These are phyloP conservation scores for Crossocerus cetratus DNA, from an alignment of 2,888 invertebrate species.

Conservation along the genomic window DNA sequence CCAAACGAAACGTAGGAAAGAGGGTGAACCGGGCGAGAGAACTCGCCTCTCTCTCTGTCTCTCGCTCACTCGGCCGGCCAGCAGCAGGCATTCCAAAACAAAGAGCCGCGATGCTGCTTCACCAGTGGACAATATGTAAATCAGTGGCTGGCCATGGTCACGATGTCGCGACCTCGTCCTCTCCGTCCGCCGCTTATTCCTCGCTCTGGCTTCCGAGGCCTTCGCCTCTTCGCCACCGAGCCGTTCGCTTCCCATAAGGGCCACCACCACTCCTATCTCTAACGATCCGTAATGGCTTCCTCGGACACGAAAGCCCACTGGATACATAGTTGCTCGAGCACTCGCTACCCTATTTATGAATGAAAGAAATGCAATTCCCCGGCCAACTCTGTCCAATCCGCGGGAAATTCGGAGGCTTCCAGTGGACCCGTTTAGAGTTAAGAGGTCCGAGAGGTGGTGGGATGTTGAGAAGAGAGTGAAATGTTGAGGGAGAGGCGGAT, in stretches of 20 bases:
- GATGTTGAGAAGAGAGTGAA: no score
- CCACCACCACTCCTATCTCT: constrained; percentile 65
- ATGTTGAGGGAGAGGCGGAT: constrained; percentile 42
- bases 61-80: constrained; percentile 50
- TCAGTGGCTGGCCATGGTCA: constrained; percentile 76
- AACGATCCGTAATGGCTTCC: constrained; percentile 68
- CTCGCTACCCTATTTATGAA: not conserved
- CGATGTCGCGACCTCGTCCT: constrained; percentile 77
- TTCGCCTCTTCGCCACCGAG: constrained; percentile 61
- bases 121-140: constrained; percentile 77
- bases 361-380: not conserved
- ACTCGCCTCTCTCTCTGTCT: not conserved
- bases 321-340: not conserved
- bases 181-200: constrained; percentile 33
- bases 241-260: constrained; percentile 66
- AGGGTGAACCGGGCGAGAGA: constrained; percentile 9
- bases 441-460: not conserved
- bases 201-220: constrained; percentile 62
- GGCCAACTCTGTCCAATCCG: not conserved
- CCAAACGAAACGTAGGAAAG: constrained; percentile 51
- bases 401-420: no score
- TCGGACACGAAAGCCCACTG: constrained; percentile 19
- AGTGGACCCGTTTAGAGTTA: no score
- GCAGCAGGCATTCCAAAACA: constrained; percentile 75
- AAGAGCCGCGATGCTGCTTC: constrained; percentile 72